A percentile compares a stretch with the other conserved stretches of the same genome.
These are phyloP conservation scores for human (Homo sapiens) DNA, from an alignment of 2,113 vertebrate genomes.

Conservation along the genomic window DNA sequence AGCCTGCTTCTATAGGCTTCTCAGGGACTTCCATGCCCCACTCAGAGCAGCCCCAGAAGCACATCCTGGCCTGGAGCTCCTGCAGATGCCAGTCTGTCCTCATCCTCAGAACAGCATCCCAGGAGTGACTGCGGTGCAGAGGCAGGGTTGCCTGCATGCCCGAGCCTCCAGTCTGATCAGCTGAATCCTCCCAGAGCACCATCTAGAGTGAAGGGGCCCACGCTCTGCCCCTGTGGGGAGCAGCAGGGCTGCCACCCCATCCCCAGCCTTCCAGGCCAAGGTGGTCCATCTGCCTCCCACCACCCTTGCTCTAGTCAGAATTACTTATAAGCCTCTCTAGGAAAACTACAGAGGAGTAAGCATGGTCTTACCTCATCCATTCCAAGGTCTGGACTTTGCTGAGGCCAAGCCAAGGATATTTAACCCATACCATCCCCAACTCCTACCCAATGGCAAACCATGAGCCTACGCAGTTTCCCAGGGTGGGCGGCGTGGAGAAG, in stretches of 20 bases:
- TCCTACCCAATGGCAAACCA: neutral
- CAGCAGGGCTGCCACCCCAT: neutral
- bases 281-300: neutral
- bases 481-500: slow-evolving; percentile 5
- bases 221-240: neutral
- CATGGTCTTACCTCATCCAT: neutral
- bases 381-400: neutral
- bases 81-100: neutral
- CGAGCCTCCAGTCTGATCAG: neutral
- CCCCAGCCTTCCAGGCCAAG: neutral
- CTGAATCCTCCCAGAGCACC: neutral
- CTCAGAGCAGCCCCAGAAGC: neutral
- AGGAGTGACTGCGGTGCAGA: neutral
- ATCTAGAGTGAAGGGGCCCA: neutral
- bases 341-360: neutral
- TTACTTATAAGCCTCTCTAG: neutral
- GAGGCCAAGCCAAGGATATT: neutral
- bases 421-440: neutral
- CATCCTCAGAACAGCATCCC: neutral
- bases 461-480: neutral
- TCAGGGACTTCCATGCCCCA: neutral
- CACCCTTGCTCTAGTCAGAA: neutral
- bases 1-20: neutral
- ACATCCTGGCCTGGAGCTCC: neutral
- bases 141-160: no score